These are phyloP conservation scores for Oryzias melastigma DNA, from an alignment of 2,113 vertebrate species.

Conservation along the genomic window DNA sequence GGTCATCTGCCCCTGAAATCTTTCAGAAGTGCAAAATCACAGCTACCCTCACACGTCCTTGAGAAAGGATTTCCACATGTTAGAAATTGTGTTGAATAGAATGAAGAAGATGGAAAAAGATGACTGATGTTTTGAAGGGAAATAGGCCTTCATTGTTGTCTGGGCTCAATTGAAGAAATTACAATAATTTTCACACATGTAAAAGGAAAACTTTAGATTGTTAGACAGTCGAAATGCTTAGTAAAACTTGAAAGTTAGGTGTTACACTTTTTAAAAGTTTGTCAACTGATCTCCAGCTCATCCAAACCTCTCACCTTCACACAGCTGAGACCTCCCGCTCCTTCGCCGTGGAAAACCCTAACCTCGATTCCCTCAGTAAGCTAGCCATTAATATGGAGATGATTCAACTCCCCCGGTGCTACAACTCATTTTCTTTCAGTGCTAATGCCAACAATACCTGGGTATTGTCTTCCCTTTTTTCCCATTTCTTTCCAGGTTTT, in stretches of 20 bases:
- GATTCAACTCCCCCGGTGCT: conserved; percentile 62
- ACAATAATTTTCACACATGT: conserved; percentile 31
- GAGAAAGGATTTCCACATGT: conserved; percentile 36
- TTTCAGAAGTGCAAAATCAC: conserved; percentile 48
- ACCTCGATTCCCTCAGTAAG: conserved; percentile 48
- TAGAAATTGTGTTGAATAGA: conserved; percentile 14
- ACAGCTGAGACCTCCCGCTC: conserved; percentile 17
- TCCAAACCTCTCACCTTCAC: conserved; percentile 38
- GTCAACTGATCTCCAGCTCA: conserved; percentile 22
- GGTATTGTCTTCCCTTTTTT: conserved; percentile 56
- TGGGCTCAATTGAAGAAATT: conserved; percentile 39
- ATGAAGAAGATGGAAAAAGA: conserved; percentile 14
- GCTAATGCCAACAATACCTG: conserved; percentile 63
- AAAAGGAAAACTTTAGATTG: conserved; percentile 29
- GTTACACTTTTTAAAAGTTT: conserved; percentile 12
- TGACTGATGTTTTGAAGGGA: conserved; percentile 17
- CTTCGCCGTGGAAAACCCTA: conserved; percentile 23
- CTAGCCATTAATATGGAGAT: conserved; percentile 69
- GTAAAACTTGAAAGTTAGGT: neutral
- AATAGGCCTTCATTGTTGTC: conserved; percentile 19
- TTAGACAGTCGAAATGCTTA: conserved; percentile 10
- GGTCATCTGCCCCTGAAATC: conserved; percentile 55
- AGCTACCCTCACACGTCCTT: conserved; percentile 56
- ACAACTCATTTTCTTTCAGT: conserved; percentile 71
- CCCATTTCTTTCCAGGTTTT: conserved; percentile 47